Evolutionary conservation across 2,888 invertebrate genomes (phyloP).

Genomic region (Caenorhabditis angaria): DNA sequence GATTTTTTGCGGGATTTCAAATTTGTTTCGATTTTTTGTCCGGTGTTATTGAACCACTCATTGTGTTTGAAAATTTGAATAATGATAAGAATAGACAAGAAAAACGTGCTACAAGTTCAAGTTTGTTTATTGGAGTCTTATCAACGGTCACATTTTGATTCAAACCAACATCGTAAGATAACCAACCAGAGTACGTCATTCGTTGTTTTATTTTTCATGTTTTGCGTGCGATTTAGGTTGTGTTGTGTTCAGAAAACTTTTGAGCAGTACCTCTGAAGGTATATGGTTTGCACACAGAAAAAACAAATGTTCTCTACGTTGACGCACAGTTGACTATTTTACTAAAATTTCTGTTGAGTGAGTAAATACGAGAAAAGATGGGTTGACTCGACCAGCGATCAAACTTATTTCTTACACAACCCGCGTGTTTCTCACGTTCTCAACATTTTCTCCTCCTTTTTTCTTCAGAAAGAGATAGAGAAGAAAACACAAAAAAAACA

Average conservation of each 20-base stretch:
- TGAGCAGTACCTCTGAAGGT: no score
- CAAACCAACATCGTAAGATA: neutral
- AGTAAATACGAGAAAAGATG: neutral
- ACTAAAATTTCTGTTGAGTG: neutral
- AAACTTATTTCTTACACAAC: conserved; percentile 8
- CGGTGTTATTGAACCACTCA: no score
- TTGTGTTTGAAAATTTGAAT: no score
- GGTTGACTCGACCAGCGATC: conserved; percentile 1
- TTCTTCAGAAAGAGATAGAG: conserved; percentile 11
- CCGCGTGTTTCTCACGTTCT: conserved; percentile 42
- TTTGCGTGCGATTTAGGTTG: no score
- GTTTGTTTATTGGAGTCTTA: conserved; percentile 2
- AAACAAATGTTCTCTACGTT: no score
- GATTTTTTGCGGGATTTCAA: neutral
- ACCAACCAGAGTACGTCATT: no score
- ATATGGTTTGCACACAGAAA: no score
- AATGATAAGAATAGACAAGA: conserved; percentile 1
- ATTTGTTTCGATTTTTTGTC: no score
- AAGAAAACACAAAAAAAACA: conserved; percentile 18
- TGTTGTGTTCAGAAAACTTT: no score
- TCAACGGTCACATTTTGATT: neutral
- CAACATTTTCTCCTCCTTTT: conserved; percentile 3
- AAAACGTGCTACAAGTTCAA: neutral
- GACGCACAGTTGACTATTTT: neutral
- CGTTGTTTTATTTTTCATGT: no score